Evolutionary conservation across 2,113 vertebrate genomes (phyloP).

Genomic region (Verasper variegatus): DNA sequence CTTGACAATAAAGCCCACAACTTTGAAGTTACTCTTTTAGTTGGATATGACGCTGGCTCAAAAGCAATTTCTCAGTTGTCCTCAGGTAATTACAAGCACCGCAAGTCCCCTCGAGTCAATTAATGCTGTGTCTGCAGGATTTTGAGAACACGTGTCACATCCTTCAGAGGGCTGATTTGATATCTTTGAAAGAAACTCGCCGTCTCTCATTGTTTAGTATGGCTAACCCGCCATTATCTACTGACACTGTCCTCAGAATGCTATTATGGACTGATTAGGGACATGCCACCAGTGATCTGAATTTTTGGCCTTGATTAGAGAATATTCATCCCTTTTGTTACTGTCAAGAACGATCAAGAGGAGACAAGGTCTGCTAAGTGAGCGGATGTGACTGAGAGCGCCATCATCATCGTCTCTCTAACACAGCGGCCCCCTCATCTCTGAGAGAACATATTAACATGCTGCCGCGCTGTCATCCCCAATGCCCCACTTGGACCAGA

Average conservation of each 20-base stretch:
- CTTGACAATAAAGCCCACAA: background rate
- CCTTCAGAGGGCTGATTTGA: background rate
- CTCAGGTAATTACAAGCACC: background rate
- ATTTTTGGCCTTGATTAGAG: constrained; percentile 53
- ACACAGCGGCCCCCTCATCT: constrained; percentile 35
- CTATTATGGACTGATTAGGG: constrained; percentile 58
- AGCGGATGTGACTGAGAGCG: constrained; percentile 60
- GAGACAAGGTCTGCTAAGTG: constrained; percentile 48
- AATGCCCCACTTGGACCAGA: constrained; percentile 62
- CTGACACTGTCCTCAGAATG: constrained; percentile 48
- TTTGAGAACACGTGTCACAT: background rate
- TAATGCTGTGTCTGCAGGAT: background rate
- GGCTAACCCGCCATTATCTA: constrained; percentile 47
- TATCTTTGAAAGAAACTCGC: constrained; percentile 8
- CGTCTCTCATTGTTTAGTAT: constrained; percentile 43
- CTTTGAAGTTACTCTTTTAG: background rate
- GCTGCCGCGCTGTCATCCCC: constrained; percentile 45
- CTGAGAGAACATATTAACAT: constrained; percentile 58
- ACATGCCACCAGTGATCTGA: constrained; percentile 57
- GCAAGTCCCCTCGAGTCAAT: background rate
- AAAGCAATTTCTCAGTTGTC: background rate
- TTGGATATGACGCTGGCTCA: background rate
- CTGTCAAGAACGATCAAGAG: constrained; percentile 68
- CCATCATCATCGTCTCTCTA: constrained; percentile 57
- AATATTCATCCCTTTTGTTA: constrained; percentile 61